A percentile compares a stretch with the other conserved stretches of the same genome.
phyloP scores from a whole-genome alignment of 1,140 invertebrate species.

The Bombus fervidus region DNA sequence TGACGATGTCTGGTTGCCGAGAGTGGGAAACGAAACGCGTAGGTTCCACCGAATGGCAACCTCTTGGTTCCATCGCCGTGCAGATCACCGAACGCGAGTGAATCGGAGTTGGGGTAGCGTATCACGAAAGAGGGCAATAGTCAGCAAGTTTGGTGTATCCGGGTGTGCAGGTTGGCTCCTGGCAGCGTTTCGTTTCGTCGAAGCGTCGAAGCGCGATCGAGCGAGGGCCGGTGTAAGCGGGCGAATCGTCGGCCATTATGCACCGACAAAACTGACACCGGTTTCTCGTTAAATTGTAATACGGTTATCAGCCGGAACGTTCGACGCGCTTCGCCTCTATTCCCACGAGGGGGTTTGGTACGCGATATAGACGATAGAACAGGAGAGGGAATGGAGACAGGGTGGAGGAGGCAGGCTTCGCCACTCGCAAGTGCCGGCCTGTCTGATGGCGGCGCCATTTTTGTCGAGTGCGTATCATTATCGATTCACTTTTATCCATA shows the following conservation, averaged over 20 bases:
- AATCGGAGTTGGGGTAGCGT: background rate
- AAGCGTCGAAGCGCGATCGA: background rate
- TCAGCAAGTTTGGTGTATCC: conserved; percentile 27
- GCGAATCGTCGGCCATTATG: conserved; percentile 59
- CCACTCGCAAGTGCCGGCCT: conserved; percentile 35
- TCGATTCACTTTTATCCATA: conserved; percentile 71
- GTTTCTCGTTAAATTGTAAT: conserved; percentile 69
- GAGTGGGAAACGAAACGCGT: background rate
- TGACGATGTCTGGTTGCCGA: background rate
- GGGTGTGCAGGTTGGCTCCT: conserved; percentile 5
- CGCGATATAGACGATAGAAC: background rate
- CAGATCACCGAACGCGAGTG: background rate
- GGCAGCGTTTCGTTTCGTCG: background rate
- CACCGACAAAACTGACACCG: conserved; percentile 68
- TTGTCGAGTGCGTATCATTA: conserved; percentile 74
- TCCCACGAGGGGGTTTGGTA: conserved; percentile 64
- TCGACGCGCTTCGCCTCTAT: conserved; percentile 70
- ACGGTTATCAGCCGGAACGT: conserved; percentile 73
- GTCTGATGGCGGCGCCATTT: conserved; percentile 63
- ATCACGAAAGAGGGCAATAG: background rate
- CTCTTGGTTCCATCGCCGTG: background rate
- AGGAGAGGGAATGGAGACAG: too few relatives aligned
- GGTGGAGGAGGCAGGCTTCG: background rate
- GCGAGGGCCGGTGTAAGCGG: conserved; percentile 26
- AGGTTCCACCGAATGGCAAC: background rate